phyloP scores from a whole-genome alignment of 2,797 vertebrate genomes.

The Pelodytes ibericus region DNA sequence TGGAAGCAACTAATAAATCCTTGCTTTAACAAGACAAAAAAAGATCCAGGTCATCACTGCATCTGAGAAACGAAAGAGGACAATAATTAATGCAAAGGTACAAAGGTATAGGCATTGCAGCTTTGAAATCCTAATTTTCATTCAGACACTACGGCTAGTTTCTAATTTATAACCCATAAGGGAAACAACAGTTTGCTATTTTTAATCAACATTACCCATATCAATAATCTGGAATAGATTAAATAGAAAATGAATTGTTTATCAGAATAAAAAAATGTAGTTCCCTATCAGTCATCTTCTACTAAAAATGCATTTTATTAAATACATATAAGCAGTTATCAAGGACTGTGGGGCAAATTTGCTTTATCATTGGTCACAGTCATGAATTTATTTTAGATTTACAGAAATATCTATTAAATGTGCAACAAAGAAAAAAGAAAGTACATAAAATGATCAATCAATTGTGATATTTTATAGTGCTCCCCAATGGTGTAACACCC shows the following conservation, averaged over 20 bases:
- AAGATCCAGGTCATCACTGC: conserved; percentile 23
- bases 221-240: neutral
- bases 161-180: neutral
- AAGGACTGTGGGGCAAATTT: too few species aligned
- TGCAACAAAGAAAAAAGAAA: too few species aligned
- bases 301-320: neutral
- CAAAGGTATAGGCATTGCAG: neutral
- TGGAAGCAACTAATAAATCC: conserved; percentile 52
- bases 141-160: neutral
- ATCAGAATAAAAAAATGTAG: neutral
- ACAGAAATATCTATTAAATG: too few species aligned
- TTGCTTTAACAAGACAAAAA: conserved; percentile 57
- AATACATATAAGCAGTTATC: too few species aligned
- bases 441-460: too few species aligned
- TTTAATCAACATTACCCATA: conserved; percentile 13
- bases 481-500: too few species aligned
- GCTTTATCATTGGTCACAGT: too few species aligned
- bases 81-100: conserved; percentile 32
- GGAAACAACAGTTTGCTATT: neutral
- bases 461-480: too few species aligned
- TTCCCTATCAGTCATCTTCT: neutral
- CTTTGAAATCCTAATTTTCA: conserved; percentile 1
- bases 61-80: conserved; percentile 30
- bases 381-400: too few species aligned
- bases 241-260: conserved; percentile 3